phyloP scores from a whole-genome alignment of 2,888 invertebrate genomes.

The Caenorhabditis wallacei region DNA sequence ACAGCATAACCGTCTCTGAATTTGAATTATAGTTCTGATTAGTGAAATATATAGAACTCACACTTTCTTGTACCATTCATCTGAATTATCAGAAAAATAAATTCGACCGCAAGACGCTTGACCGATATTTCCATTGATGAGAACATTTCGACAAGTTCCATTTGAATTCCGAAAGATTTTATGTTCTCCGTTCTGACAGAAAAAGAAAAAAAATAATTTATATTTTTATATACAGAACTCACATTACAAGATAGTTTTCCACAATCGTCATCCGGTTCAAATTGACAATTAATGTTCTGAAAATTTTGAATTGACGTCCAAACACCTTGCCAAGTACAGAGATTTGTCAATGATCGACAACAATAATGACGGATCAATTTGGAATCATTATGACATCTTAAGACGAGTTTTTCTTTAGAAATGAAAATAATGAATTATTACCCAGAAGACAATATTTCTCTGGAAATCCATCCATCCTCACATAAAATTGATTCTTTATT shows the following conservation, averaged over 20 bases:
- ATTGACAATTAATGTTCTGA: conserved; percentile 11
- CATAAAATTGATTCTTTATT: background rate
- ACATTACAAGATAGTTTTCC: conserved; percentile 14
- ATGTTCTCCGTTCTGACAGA: conserved; percentile 19
- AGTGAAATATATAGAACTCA: background rate
- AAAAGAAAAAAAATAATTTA: too few relatives aligned
- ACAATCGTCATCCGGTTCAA: conserved; percentile 20
- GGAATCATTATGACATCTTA: conserved; percentile 2
- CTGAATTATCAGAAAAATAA: conserved; percentile 7
- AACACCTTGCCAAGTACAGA: conserved; percentile 36
- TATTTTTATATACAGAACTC: background rate
- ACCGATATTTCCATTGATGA: background rate
- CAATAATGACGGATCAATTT: conserved; percentile 3
- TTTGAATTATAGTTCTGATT: background rate
- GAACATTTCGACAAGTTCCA: background rate
- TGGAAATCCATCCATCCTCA: conserved; percentile 25
- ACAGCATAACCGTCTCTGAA: conserved; percentile 17
- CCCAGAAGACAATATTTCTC: conserved; percentile 3
- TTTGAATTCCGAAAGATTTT: background rate
- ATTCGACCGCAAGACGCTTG: conserved; percentile 19
- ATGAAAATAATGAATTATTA: background rate
- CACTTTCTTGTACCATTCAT: conserved; percentile 36
- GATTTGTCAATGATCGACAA: conserved; percentile 16
- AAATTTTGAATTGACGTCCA: conserved; percentile 2
- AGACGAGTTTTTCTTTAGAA: background rate